These are phyloP conservation scores for Pampus argenteus DNA, from an alignment of 2,797 vertebrate genomes.

Conservation along the genomic window DNA sequence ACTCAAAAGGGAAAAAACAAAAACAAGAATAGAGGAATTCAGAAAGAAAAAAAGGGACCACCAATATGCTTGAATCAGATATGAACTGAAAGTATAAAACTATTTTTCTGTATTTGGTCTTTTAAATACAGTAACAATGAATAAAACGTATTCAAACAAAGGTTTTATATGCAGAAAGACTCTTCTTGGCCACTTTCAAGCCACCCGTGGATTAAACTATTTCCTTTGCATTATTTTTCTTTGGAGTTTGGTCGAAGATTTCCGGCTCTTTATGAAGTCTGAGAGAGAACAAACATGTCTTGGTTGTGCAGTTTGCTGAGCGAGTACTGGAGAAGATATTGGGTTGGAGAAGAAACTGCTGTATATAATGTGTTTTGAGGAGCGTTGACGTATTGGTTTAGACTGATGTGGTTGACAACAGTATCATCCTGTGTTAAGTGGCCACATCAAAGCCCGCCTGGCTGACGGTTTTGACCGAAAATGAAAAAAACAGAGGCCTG, in stretches of 20 bases:
- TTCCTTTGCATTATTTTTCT: conserved; percentile 43
- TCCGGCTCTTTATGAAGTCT: conserved; percentile 36
- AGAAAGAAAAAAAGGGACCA: conserved; percentile 6
- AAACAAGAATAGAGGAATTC: conserved; percentile 25
- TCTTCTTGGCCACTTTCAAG: conserved; percentile 5
- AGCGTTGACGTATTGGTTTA: conserved; percentile 61
- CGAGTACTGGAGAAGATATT: conserved; percentile 34
- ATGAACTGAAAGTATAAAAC: conserved; percentile 20
- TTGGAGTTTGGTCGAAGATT: conserved; percentile 39
- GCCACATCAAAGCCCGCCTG: conserved; percentile 68
- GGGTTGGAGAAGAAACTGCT: conserved; percentile 51
- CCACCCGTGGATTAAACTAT: conserved; percentile 31
- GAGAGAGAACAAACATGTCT: conserved; percentile 47
- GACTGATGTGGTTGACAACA: conserved; percentile 70
- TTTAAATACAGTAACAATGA: conserved; percentile 6
- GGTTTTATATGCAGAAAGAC: neutral
- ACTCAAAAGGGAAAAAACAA: conserved; percentile 19
- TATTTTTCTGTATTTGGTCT: conserved; percentile 4
- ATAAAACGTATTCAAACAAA: neutral
- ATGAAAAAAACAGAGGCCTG: conserved; percentile 55
- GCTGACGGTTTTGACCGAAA: conserved; percentile 38
- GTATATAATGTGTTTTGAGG: conserved; percentile 52
- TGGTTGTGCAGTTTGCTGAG: conserved; percentile 22
- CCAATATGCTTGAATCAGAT: conserved; percentile 36
- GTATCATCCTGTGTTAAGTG: conserved; percentile 63